Base-by-base conservation (phyloP, 1,140 invertebrate species). In the Pseudomyrmex gracilis region DNA sequence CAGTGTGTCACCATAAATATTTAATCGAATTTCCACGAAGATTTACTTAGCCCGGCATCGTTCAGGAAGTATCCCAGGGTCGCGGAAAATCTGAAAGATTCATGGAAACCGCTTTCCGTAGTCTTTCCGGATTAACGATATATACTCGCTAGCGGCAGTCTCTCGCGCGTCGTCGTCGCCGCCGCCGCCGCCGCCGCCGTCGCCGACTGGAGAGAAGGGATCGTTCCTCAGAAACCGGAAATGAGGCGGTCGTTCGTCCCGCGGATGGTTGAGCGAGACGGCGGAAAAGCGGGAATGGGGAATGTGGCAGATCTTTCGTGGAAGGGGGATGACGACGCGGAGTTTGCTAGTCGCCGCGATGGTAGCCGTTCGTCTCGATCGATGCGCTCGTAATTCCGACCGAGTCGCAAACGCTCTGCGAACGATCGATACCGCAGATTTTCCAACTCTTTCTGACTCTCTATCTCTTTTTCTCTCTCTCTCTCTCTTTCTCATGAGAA, bases 381-480 rank as follows among this genome's bases (percentile, higher is more conserved):
- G 87, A 85, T 85, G 73, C 34, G 34, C 12, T 66, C 84, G 78
- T 83, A 86, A 88, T 89, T 88, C 87, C 60, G 73, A 64, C 22
- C 47, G 20, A 85, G 67, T 87, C 83, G 68, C 78, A 83, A 49
- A 60, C 61, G 83, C 76, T 34, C 34, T 61, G 71, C 47, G n/a
- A n/a, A n/a, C 70, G 87, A 88, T 88, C 87, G 87, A 88, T 88
- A 85, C 49, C 82, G 60, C 71, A 76, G 85, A 85, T 88, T 87
- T 88, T 87, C 82, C 73, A 85, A 71, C 66, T 64, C 58, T 53
- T 57, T 55, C 70, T 67, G 61, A 60, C 60, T 68, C 53, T 73
- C 53, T 61, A 7, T 15, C 73, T 34, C 47, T n/a, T n/a, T n/a
- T n/a, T 64, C 58, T 53, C 61, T 55, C 70, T 67, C 64, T 61